Evolutionary conservation across 2,797 vertebrate species (phyloP), one percentile per base, ranked within the genome.

Genomic region (Nyctalus aviator): DNA sequence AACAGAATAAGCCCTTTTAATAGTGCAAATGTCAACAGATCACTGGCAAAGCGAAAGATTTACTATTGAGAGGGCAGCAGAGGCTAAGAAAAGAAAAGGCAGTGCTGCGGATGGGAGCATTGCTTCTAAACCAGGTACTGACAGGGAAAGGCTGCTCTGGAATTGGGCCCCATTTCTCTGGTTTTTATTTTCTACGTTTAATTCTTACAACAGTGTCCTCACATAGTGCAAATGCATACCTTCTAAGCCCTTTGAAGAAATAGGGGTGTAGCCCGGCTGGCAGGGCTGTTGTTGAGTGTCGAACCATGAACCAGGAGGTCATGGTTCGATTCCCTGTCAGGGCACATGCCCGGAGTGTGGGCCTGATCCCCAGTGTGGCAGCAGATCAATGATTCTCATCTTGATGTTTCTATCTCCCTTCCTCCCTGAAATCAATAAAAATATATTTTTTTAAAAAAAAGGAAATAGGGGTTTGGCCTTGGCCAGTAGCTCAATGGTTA

Each of bases 171-270:
- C 66, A 6, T 46, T 75, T 93, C 44, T 81, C 37, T 90, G 46
- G 18, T 88, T 93, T 95, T 81, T 68, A 62, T 88, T 64, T 77
- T 90, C 66, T 78, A 59, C 50, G 37, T 83, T 77, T 89, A 94
- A 91, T 76, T 93, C 5, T 68, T 64, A 87, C 10, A 57, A n/a
- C 18, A 55, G 30, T 79, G n/a, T 84, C 48, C 46, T 93, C 57
- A 76, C 18, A 62, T 27, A 62, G 10, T 69, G 44, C 44, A 92
- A 85, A 92, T 57, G 46, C 41, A 92, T 81, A 85, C 68, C 44
- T 91, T 93, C 66, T 77, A 30, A 90, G 62, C 90, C 30, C 71
- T 75, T 82, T 87, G 46, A 87, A 87, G 53, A 48, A 66, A 62
- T 20, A n/a, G 69, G 73, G 66, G 76, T 83, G 93, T 88, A 94